Evolutionary conservation across 2,113 vertebrate species (phyloP), one percentile per base, ranked within the genome.

Genomic region (Theristicus caerulescens): DNA sequence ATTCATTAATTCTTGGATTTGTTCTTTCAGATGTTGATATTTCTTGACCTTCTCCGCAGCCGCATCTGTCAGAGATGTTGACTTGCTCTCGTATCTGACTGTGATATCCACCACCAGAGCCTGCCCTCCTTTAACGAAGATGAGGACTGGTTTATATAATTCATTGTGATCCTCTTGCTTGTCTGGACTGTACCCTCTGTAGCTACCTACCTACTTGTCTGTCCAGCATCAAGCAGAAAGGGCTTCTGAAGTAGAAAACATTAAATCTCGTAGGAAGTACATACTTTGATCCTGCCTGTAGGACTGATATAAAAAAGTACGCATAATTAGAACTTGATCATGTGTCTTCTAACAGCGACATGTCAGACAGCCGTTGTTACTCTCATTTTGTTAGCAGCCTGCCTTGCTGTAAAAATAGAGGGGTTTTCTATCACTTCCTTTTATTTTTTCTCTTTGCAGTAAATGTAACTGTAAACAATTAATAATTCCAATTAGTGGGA

Each of bases 381-480:
- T 88, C 13, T 42, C 44, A 32, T 78, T 82, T 74, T 90, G 31
- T 57, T 44, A 54, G 54, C 66, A 62, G 81, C 27, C 58, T 71
- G 55, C 16, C 24, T 88, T 83, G 29, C 66, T 77, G 16, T 47
- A 78, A 90, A 80, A 90, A 74, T 10, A 34, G 54, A 54, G 57
- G 46, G 34, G 1, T 1, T 86, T 95, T 94, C 77, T 62, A 46
- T 74, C 12, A 2, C 42, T 82, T 73, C 29, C 40, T 67, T 74
- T 76, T 44, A 70, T 82, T 90, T 78, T 74, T 79, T 69, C 24
- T 70, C 61, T 86, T 88, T 87, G n/a, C 11, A 19, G 40, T 58
- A 94, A 96, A 93, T 65, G n/a, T 66, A 93, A 77, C 31, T 78
- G 67, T 89, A 93, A 88, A 88, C 70, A 93, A 85, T 93, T 91